Percentiles rank a stretch among this genome's conserved stretches.
Evolutionary conservation across 2,888 invertebrate species (phyloP).

Genomic region (Enchytraeus crypticus): DNA sequence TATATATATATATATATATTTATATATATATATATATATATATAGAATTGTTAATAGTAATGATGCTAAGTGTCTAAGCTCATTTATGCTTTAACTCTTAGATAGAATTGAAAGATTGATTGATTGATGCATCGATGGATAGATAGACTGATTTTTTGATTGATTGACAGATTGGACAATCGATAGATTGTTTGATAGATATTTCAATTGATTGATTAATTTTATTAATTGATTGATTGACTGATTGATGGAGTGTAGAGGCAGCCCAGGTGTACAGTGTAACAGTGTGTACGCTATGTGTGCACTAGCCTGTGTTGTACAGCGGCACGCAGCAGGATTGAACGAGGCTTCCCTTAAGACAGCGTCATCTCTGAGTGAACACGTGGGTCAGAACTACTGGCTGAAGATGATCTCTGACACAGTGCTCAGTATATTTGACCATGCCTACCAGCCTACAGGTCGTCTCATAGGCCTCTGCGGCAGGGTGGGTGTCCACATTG

Average conservation of each 20-base stretch:
- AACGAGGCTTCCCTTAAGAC: slow-evolving; percentile 17
- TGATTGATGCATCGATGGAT: too few species aligned
- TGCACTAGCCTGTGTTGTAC: slow-evolving; percentile 31
- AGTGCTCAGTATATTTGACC: slow-evolving; percentile 35
- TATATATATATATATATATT: slow-evolving; percentile 1
- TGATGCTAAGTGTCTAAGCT: too few species aligned
- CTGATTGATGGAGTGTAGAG: slow-evolving; percentile 31
- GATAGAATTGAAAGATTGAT: too few species aligned
- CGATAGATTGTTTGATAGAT: too few species aligned
- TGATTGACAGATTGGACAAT: too few species aligned
- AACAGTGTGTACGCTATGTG: slow-evolving; percentile 39
- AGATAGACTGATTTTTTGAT: too few species aligned
- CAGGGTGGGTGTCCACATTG: too few species aligned
- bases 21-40: background rate
- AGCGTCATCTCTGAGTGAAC: slow-evolving; percentile 30
- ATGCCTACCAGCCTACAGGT: slow-evolving; percentile 32
- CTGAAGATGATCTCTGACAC: slow-evolving; percentile 35
- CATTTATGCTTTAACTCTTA: too few species aligned
- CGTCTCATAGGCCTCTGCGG: slow-evolving; percentile 37
- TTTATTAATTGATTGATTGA: too few species aligned
- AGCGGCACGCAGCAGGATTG: slow-evolving; percentile 25
- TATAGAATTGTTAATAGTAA: too few species aligned
- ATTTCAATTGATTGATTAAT: too few species aligned
- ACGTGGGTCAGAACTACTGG: slow-evolving; percentile 39
- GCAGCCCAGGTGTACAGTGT: slow-evolving; percentile 37